A percentile compares a stretch with the other conserved stretches of the same genome.
phyloP scores from a whole-genome alignment of 2,888 invertebrate genomes.

The Uloborus plumipes region DNA sequence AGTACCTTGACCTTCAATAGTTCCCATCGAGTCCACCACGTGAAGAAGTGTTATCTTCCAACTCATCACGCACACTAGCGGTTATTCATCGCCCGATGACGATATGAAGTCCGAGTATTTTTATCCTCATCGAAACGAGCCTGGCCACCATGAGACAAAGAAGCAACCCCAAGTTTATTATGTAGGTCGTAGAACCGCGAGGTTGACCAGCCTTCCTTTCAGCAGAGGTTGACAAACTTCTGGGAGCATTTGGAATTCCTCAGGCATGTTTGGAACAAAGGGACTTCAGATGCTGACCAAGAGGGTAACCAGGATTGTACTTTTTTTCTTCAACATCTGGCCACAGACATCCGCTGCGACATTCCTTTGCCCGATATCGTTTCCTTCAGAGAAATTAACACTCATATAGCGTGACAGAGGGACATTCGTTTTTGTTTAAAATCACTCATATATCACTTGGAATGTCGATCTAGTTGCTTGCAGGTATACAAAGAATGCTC shows the following conservation, averaged over 20 bases:
- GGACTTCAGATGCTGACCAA: too few relatives aligned
- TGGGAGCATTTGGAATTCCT: not conserved
- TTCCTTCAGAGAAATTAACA: too few relatives aligned
- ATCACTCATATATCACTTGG: too few relatives aligned
- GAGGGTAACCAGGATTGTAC: too few relatives aligned
- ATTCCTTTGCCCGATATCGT: too few relatives aligned
- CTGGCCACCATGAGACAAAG: constrained; percentile 7
- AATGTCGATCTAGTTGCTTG: too few relatives aligned
- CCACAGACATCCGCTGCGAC: too few relatives aligned
- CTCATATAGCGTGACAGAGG: too few relatives aligned
- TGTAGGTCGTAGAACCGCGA: constrained; percentile 1
- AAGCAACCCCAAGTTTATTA: not conserved
- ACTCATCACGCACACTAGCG: not conserved
- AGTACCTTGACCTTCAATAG: constrained; percentile 6
- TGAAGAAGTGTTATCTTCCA: constrained; percentile 5
- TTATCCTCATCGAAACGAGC: not conserved
- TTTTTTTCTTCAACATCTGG: too few relatives aligned
- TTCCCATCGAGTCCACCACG: constrained; percentile 1
- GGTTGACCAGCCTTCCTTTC: constrained; percentile 7
- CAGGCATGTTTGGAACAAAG: too few relatives aligned
- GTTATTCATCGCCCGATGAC: constrained; percentile 4
- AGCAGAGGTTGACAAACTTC: constrained; percentile 4
- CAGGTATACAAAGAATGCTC: too few relatives aligned
- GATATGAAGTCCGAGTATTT: constrained; percentile 4
- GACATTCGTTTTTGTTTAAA: too few relatives aligned